Base-by-base conservation (phyloP, 2,888 invertebrate species). In the Ctena decussata region DNA sequence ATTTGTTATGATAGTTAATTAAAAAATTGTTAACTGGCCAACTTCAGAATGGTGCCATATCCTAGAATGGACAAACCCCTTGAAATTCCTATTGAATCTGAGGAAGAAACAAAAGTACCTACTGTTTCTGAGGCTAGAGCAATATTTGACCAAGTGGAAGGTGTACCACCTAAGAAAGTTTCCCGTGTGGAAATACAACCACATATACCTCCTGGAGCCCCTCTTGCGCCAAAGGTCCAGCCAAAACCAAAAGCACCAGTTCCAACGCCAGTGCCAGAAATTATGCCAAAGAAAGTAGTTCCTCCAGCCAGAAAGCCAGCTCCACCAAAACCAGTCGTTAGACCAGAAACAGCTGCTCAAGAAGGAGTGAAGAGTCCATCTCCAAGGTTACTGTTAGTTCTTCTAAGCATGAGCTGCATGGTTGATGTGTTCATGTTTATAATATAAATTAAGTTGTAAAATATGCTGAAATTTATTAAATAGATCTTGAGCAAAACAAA, bases 81-180 rank as follows among this genome's bases (percentile, higher is more conserved):
- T 44, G 83, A 84, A 27, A 86, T 88, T 82, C 80, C 91, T 41
- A 85, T 89, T 35, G 72, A 72, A 2, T 21, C 24, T 24, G 93
- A 93, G 69, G 92, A 93, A 53, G 91, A 91, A 53, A 86, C 87
- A 39, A 89, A 91, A 65, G 80, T 91, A 44, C 92, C 91, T 30
- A 87, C 90, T 37, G 90, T 94, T 53, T 79, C 92, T 35, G 93
- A 94, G 77, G 93, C 93, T 37, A 90, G 91, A 72, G 90, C 86
- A 65, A 84, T 84, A 72, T 94, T 94, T 86, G 90, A 90, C 37
- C 57, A 53, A 32, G 84, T 86, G 12, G 90, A 90, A 44, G 76
- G 84, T 60, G 77, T 57, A 30, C 76, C 84, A 32, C 80, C 86
- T 49, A 86, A 73, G 65, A 86, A 84, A 73, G 84, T 87, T 27